Evolutionary conservation across 2,113 vertebrate species (phyloP), one percentile per base, ranked within the genome.

Genomic region (Scopus umbretta): DNA sequence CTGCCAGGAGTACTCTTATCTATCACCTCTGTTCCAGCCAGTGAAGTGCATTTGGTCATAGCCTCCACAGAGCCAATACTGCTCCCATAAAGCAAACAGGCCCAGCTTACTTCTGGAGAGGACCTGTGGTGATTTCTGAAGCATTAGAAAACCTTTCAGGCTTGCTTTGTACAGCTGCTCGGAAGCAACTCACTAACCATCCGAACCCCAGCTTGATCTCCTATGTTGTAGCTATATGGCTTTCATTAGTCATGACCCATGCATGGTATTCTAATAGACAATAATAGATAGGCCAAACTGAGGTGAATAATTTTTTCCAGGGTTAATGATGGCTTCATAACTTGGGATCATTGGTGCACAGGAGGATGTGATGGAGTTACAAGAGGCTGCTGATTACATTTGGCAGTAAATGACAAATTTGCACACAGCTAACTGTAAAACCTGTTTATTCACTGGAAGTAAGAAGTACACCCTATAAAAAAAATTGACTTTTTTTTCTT

Each of bases 261-360:
- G 32, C 1, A 0, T 19, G 22, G 10, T 50, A n/a, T 62, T 86
- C 76, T 73, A 90, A 68, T 5, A 95, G 56, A 32, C 45, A 73
- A 68, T 16, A 68, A 56, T 9, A 80, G 30, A 56, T 13, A 63
- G 21, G 40, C 14, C 38, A 75, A 75, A 27, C 19, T 73, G n/a
- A 68, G 15, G 13, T 16, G 36, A 62, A 90, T 50, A 0, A 4
- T 16, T 47, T 72, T 73, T 73, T 34, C 40, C 23, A 56, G 49
- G 21, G 13, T 82, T 88, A 42, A 25, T 52, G 47, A 71, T 42
- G 45, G 23, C 42, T 62, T 93, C 58, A 13, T 30, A 50, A 70
- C n/a, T 72, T 2, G 0, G 38, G 45, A 62, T 11, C 68, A 32
- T 27, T 61, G 18, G 47, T 52, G 16, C 0, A 0, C 52, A 75